A percentile compares a stretch with the other conserved stretches of the same genome.
These are phyloP conservation scores for Oryzias celebensis DNA, from an alignment of 2,113 vertebrate genomes.

Conservation along the genomic window DNA sequence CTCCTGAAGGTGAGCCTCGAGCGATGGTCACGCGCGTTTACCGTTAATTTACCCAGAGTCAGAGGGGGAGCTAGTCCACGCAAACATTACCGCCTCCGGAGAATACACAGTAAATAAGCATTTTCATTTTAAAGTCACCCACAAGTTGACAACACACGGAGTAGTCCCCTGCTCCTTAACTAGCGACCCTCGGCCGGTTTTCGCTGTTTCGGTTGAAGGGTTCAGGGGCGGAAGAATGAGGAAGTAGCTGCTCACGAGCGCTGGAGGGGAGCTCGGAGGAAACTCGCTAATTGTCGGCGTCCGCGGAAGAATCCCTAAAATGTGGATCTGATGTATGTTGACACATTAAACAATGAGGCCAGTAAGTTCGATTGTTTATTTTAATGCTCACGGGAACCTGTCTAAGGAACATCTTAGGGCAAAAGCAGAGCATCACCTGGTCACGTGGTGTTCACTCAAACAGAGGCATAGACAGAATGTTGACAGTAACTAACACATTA, in stretches of 20 bases:
- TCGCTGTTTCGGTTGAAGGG: conserved; percentile 65
- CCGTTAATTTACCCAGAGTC: conserved; percentile 39
- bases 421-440: too few species aligned
- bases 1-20: conserved; percentile 70
- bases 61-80: conserved; percentile 59
- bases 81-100: conserved; percentile 75
- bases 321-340: too few species aligned
- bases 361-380: too few species aligned
- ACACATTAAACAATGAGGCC: too few species aligned
- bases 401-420: too few species aligned
- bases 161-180: too few species aligned
- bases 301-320: neutral
- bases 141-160: too few species aligned
- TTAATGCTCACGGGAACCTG: too few species aligned
- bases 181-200: conserved; percentile 9
- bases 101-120: conserved; percentile 13
- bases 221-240: conserved; percentile 76
- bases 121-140: too few species aligned
- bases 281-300: conserved; percentile 6
- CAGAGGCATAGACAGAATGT: too few species aligned
- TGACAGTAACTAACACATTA: too few species aligned
- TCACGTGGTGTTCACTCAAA: too few species aligned
- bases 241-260: conserved; percentile 65
- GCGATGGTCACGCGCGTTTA: conserved; percentile 40
- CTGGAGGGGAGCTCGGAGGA: conserved; percentile 42